phyloP scores from a whole-genome alignment of 2,888 invertebrate genomes.

The Ormyrus pomaceus region DNA sequence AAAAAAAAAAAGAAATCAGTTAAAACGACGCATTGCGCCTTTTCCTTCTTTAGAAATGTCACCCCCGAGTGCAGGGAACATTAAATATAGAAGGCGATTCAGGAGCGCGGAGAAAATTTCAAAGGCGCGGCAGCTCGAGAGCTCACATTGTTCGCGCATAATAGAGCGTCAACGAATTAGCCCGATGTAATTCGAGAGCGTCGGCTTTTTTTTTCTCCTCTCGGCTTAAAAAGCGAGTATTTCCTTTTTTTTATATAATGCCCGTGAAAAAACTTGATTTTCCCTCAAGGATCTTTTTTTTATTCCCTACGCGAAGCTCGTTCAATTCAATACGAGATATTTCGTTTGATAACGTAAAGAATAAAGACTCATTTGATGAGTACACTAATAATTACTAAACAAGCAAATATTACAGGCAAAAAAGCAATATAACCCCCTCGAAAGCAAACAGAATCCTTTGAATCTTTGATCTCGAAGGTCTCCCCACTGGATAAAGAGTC shows the following conservation, averaged over 20 bases:
- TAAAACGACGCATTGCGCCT: conserved; percentile 43
- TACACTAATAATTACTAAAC: too few relatives aligned
- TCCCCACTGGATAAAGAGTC: neutral
- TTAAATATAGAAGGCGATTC: conserved; percentile 48
- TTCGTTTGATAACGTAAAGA: neutral
- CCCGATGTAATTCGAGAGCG: conserved; percentile 66
- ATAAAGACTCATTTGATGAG: too few relatives aligned
- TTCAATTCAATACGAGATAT: conserved; percentile 2
- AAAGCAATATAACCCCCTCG: too few relatives aligned
- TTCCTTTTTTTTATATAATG: conserved; percentile 7
- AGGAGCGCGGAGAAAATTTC: conserved; percentile 46
- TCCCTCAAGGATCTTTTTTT: neutral
- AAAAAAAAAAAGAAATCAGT: conserved; percentile 45
- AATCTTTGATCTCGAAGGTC: too few relatives aligned
- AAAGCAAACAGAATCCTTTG: too few relatives aligned
- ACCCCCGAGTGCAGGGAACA: conserved; percentile 37
- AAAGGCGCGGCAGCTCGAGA: conserved; percentile 48
- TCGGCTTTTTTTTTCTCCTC: conserved; percentile 23
- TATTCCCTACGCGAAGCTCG: neutral
- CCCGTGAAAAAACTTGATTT: conserved; percentile 28
- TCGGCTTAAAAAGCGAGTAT: conserved; percentile 1
- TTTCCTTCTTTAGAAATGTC: conserved; percentile 45
- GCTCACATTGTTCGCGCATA: conserved; percentile 55
- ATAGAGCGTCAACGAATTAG: conserved; percentile 65
- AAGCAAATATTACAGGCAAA: too few relatives aligned